These are phyloP conservation scores for Phytoseiulus persimilis DNA, from an alignment of 2,888 invertebrate species.

Conservation along the genomic window DNA sequence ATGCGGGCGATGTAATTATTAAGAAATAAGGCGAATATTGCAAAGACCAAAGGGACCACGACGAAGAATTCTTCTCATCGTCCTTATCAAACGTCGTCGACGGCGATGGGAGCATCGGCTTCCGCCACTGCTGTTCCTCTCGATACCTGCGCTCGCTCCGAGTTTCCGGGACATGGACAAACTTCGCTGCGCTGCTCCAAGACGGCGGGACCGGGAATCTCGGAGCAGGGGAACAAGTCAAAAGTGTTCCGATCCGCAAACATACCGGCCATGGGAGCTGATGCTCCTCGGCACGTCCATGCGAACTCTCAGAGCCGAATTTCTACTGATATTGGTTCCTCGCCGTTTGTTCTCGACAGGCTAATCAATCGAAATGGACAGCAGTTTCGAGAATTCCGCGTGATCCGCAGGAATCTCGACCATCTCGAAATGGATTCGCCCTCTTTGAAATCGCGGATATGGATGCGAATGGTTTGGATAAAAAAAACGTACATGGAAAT, in stretches of 20 bases:
- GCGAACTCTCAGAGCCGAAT: no score
- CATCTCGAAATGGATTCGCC: no score
- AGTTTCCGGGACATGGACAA: background rate
- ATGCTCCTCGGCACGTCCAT: no score
- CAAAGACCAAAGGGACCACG: conserved; percentile 12
- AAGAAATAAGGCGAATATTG: conserved; percentile 38
- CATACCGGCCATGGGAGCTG: no score
- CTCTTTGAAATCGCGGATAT: no score
- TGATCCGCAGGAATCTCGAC: no score
- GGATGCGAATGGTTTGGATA: no score
- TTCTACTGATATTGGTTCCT: no score
- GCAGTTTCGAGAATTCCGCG: no score
- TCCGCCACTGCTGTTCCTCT: background rate
- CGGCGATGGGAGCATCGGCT: background rate
- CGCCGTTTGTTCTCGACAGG: no score
- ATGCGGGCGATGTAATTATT: conserved; percentile 35
- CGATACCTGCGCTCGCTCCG: background rate
- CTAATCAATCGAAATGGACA: no score
- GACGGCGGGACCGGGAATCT: background rate
- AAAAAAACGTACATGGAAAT: no score
- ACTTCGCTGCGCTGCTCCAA: background rate
- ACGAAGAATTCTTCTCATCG: background rate
- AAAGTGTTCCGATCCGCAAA: background rate
- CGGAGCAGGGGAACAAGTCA: background rate
- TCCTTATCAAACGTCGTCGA: background rate